Evolutionary conservation across 2,113 vertebrate species (phyloP), one percentile per base, ranked within the genome.

Genomic region (Syngnathoides biaculeatus): DNA sequence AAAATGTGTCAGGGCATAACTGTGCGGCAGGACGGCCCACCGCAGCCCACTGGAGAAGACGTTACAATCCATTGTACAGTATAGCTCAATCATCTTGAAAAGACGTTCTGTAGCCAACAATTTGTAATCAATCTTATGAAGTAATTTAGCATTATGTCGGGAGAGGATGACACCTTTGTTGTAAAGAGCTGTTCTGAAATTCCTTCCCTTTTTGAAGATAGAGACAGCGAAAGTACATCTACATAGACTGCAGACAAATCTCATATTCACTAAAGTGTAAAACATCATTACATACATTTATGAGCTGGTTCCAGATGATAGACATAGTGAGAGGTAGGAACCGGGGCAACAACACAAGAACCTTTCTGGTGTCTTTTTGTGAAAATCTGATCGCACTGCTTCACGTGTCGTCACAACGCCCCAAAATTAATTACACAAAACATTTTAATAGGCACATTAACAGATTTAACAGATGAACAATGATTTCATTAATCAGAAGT

Each of bases 211-310:
- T 43, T 67, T 47, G 24, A 59, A 78, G 71, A 86, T 79, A 84
- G 76, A 83, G 55, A 84, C 71, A 68, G 66, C 55, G 64, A 72
- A 75, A 73, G 68, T 63, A 43, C 83, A 79, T 80, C 77, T 73
- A 71, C 77, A 86, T 77, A 74, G 86, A 82, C 82, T 84, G 48
- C 78, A 79, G 81, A 89, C 82, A 83, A 87, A 83, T 87, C 79
- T 84, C 83, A 81, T 84, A 86, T 86, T 81, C 78, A 82, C 79
- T 75, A 78, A 75, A 55, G 87, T 73, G 69, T 90, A 90, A 88
- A 90, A 90, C 81, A 89, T 91, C 86, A 91, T 93, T 91, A 91
- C 85, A 87, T n/a, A n/a, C 89, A 93, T 92, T 92, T 92, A 92
- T 90, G 89, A 89, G 82, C 78, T 77, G 75, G 85, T 78, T 85